Percentiles rank a stretch among this genome's conserved stretches.
phyloP scores from a whole-genome alignment of 2,797 vertebrate species.

The Rhodeus uyekii region DNA sequence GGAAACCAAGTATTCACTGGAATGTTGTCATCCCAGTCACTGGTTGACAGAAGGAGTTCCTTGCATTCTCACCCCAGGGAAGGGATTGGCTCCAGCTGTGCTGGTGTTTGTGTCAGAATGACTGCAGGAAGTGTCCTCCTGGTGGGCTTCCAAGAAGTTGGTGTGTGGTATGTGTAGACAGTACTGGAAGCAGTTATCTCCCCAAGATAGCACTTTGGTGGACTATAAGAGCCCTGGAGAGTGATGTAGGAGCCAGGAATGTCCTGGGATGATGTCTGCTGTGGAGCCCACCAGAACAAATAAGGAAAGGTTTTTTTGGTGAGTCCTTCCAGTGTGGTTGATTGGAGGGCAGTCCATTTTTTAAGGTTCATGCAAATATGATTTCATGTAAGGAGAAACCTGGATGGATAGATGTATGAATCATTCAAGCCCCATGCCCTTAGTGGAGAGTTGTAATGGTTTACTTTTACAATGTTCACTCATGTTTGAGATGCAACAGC shows the following conservation, averaged over 20 bases:
- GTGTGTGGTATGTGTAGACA: not conserved
- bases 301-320: not conserved
- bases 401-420: not conserved
- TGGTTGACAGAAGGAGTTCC: not conserved
- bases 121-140: not conserved
- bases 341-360: not conserved
- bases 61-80: not conserved
- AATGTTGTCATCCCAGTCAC: not conserved
- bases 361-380: not conserved
- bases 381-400: not conserved
- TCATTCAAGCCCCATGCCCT: not conserved
- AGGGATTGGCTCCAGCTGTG: not conserved
- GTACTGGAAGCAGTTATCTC: not conserved
- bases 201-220: not conserved
- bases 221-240: not conserved
- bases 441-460: not conserved
- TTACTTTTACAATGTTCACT: not conserved
- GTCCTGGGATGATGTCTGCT: not conserved
- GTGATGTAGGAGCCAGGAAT: not conserved
- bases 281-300: not conserved
- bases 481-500: not conserved
- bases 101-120: not conserved
- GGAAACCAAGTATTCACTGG: not conserved
- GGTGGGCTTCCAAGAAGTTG: not conserved
- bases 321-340: not conserved